phyloP scores from a whole-genome alignment of 2,888 invertebrate species.

The Anoncus sp. region DNA sequence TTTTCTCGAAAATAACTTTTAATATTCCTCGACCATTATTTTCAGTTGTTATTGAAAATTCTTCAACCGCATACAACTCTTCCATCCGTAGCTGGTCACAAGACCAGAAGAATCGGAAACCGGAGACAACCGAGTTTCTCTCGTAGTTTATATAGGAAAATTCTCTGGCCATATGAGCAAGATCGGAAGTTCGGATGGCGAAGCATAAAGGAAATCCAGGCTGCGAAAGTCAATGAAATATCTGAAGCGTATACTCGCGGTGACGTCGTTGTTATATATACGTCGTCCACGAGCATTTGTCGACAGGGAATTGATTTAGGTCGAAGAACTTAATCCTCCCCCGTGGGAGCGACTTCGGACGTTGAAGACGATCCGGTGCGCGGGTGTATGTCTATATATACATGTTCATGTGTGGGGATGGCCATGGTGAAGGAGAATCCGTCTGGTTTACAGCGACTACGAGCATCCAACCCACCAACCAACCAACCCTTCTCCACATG shows the following conservation, averaged over 20 bases:
- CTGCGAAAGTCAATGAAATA: constrained; percentile 75
- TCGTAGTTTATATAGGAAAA: constrained; percentile 19
- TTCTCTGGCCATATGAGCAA: constrained; percentile 23
- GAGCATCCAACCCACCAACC: constrained; percentile 30
- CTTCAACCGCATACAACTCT: constrained; percentile 3
- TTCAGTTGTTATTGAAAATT: background rate
- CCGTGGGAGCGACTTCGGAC: constrained; percentile 53
- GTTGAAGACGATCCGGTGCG: constrained; percentile 47
- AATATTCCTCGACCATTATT: background rate
- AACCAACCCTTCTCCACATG: constrained; percentile 50
- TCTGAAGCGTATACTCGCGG: constrained; percentile 64
- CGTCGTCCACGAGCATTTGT: constrained; percentile 76
- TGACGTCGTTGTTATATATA: constrained; percentile 68
- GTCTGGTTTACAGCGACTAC: constrained; percentile 42
- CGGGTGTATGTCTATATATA: background rate
- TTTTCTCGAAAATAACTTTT: background rate
- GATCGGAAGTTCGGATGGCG: constrained; percentile 56
- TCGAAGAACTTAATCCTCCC: constrained; percentile 74
- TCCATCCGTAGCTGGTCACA: constrained; percentile 6
- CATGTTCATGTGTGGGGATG: constrained; percentile 19
- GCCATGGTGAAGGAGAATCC: constrained; percentile 27
- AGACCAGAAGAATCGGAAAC: constrained; percentile 39
- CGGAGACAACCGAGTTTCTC: background rate
- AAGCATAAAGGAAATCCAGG: constrained; percentile 68
- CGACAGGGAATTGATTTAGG: constrained; percentile 79